phyloP scores from a whole-genome alignment of 2,888 invertebrate genomes.

The Atherix ibis region DNA sequence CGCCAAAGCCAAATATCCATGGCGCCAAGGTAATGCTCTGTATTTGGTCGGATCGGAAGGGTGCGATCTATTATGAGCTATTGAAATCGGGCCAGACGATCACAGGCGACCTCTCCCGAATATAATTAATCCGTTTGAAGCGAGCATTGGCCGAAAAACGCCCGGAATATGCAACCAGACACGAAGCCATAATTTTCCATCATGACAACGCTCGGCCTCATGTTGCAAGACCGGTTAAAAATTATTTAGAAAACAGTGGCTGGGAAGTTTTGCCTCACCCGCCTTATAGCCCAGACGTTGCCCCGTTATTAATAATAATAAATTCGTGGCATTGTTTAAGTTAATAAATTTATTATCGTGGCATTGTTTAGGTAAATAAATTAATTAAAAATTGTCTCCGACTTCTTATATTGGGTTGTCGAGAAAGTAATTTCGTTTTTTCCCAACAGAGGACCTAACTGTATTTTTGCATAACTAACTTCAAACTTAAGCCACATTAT shows the following conservation, averaged over 20 bases:
- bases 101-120: constrained; percentile 1
- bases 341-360: no score
- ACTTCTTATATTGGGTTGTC: no score
- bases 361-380: no score
- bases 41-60: not conserved
- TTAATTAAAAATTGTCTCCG: no score
- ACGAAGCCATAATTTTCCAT: not conserved
- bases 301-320: no score
- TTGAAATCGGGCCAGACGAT: constrained; percentile 7
- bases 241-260: constrained; percentile 2
- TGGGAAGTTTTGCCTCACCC: constrained; percentile 8
- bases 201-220: constrained; percentile 5
- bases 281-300: constrained; percentile 6
- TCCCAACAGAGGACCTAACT: no score
- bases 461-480: no score
- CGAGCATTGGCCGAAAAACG: constrained; percentile 1
- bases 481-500: no score
- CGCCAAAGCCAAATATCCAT: no score
- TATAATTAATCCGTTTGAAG: constrained; percentile 3
- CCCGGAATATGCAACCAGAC: constrained; percentile 4
- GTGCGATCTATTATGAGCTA: constrained; percentile 7
- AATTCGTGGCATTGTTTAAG: no score
- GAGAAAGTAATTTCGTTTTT: no score
- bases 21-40: no score
- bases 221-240: not conserved